Evolutionary conservation across 2,797 vertebrate species (phyloP), one percentile per base, ranked within the genome.

Genomic region (Premnoplex brunnescens): DNA sequence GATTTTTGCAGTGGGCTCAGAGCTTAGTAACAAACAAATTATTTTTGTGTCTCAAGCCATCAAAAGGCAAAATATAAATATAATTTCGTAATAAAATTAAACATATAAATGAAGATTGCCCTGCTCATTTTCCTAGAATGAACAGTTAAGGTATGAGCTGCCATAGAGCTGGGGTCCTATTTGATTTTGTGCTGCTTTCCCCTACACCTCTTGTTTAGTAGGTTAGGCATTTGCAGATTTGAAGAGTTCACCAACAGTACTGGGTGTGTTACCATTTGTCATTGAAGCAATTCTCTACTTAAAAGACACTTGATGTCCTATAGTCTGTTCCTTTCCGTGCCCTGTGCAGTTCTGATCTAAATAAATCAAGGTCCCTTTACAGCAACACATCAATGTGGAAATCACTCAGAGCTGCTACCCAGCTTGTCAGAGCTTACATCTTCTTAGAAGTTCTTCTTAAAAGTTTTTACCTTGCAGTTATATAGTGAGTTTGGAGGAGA

Each of bases 131-230:
- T 78, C 34, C 39, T 6, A 23, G 9, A 28, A 64, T 20, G 4
- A 68, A 10, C 7, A 20, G 12, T 20, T 54, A 76, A 82, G 21
- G 11, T 30, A 52, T 7, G 3, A 79, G 13, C 17, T 85, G 52
- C 48, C 59, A 49, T 1, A 55, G 6, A 73, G 4, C 3, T 86
- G 12, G 5, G 5, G 1, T 1, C 19, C 37, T 8, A 8, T 30
- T 34, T 14, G 8, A 1, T 1, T 27, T 19, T 9, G 23, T 1
- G 0, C 3, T 36, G 12, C 21, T 77, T 84, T 46, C 27, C 3
- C 21, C 22, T 39, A 16, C 5, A 16, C 5, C 1, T 69, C 13
- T 37, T 84, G 11, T 66, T 94, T 30, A 51, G 18, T 26, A 32
- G 9, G 5, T 46, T 41, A 74, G 21, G 7, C 11, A 59, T 64